Percentiles rank a stretch among this genome's conserved stretches.
Evolutionary conservation across 2,888 invertebrate species (phyloP).

Genomic region (Lymantria dispar): DNA sequence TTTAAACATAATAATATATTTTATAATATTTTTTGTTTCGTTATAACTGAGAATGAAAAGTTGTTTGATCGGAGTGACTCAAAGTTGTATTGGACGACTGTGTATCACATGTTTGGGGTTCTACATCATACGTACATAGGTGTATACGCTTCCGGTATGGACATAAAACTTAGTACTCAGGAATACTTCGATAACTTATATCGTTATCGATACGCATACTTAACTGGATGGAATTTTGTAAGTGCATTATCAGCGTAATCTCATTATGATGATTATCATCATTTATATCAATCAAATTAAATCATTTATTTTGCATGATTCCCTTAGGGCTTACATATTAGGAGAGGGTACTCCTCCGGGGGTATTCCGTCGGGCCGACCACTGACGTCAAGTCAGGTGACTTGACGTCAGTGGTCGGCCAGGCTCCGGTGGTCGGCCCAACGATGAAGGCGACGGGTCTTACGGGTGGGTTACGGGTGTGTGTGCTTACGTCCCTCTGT

Average conservation of each 20-base stretch:
- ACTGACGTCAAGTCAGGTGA: too few relatives aligned
- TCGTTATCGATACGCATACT: conserved; percentile 43
- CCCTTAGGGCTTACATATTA: too few relatives aligned
- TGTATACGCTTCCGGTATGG: conserved; percentile 36
- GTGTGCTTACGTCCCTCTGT: too few relatives aligned
- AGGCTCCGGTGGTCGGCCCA: too few relatives aligned
- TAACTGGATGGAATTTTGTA: conserved; percentile 73
- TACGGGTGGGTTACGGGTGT: too few relatives aligned
- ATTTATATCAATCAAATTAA: too few relatives aligned
- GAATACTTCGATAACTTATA: conserved; percentile 47
- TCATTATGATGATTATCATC: too few relatives aligned
- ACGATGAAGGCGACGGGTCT: too few relatives aligned
- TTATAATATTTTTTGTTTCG: conserved; percentile 64
- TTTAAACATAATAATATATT: conserved; percentile 63
- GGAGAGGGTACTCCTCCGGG: too few relatives aligned
- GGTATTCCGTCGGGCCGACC: too few relatives aligned
- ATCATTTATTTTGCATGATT: too few relatives aligned
- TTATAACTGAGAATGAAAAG: conserved; percentile 70
- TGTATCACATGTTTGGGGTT: conserved; percentile 49
- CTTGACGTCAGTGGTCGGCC: too few relatives aligned
- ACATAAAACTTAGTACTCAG: conserved; percentile 31
- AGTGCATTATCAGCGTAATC: conserved; percentile 36
- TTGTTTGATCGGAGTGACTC: conserved; percentile 63
- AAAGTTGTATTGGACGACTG: conserved; percentile 64
- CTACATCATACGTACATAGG: conserved; percentile 50